Evolutionary conservation across 2,888 invertebrate species (phyloP).

Genomic region (Dinocampus coccinellae): DNA sequence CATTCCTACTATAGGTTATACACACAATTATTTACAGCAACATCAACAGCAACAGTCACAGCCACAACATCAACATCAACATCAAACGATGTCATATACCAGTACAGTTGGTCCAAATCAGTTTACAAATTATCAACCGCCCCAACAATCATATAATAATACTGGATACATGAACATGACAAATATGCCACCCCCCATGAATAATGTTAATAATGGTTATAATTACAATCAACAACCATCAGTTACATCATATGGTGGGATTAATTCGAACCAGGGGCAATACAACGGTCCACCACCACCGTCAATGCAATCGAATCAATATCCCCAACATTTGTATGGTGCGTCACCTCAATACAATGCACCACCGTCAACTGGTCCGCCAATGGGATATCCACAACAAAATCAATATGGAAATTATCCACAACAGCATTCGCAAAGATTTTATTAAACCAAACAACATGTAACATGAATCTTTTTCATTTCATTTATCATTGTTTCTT

Average conservation of each 20-base stretch:
- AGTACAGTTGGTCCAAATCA: conserved; percentile 43
- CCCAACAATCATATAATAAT: conserved; percentile 52
- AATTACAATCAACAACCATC: conserved; percentile 55
- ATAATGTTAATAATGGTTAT: conserved; percentile 59
- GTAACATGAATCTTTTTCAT: not conserved
- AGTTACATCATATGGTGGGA: conserved; percentile 38
- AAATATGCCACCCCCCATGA: conserved; percentile 12
- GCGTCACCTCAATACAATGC: conserved; percentile 52
- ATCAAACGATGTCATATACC: conserved; percentile 18
- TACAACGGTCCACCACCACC: conserved; percentile 48
- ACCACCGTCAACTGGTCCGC: conserved; percentile 41
- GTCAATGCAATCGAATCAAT: conserved; percentile 51
- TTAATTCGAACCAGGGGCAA: conserved; percentile 54
- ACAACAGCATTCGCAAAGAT: conserved; percentile 58
- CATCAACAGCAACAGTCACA: conserved; percentile 25
- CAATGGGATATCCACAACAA: conserved; percentile 56
- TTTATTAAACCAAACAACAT: conserved; percentile 50
- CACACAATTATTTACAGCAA: conserved; percentile 37
- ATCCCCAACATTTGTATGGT: conserved; percentile 53
- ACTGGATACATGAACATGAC: conserved; percentile 50
- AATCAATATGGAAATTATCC: conserved; percentile 60
- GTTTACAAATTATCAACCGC: conserved; percentile 54
- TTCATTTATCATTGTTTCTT: not conserved
- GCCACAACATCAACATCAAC: conserved; percentile 35
- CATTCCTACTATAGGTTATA: conserved; percentile 34